A percentile compares a stretch with the other conserved stretches of the same genome.
Evolutionary conservation across 1,140 invertebrate species (phyloP).

Genomic region (Elymnias hypermnestra): DNA sequence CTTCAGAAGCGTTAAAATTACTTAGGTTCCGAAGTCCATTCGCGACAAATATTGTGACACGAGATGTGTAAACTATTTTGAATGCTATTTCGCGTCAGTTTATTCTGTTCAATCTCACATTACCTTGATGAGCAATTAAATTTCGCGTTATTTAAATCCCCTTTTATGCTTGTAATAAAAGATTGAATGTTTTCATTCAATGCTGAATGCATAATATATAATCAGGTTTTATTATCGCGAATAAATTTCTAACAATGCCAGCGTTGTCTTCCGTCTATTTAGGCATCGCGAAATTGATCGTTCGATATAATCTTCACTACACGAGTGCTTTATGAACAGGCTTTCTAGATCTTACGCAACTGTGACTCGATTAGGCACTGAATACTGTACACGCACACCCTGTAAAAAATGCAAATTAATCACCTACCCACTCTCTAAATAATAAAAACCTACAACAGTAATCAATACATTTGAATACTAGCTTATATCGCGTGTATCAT

Average conservation of each 20-base stretch:
- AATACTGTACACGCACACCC: slow-evolving; percentile 5
- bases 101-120: no score
- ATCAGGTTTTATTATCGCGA: slow-evolving; percentile 3
- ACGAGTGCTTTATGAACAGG: slow-evolving; percentile 9
- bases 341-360: slow-evolving; percentile 24
- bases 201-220: slow-evolving; percentile 6
- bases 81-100: no score
- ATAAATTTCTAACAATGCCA: slow-evolving; percentile 3
- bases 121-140: no score
- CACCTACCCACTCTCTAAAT: no score
- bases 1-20: no score
- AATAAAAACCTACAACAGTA: no score
- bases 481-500: no score
- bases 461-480: no score
- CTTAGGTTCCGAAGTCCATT: no score
- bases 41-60: no score
- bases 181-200: slow-evolving; percentile 5
- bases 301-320: slow-evolving; percentile 18
- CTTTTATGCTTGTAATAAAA: neutral
- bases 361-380: slow-evolving; percentile 17
- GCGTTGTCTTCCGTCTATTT: slow-evolving; percentile 3
- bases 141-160: neutral
- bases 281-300: slow-evolving; percentile 10
- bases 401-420: no score
- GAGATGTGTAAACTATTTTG: no score